A percentile compares a stretch with the other conserved stretches of the same genome.
Conservation (phyloP, 2,797 vertebrate genomes). For the Phataginus tetradactyla region DNA sequence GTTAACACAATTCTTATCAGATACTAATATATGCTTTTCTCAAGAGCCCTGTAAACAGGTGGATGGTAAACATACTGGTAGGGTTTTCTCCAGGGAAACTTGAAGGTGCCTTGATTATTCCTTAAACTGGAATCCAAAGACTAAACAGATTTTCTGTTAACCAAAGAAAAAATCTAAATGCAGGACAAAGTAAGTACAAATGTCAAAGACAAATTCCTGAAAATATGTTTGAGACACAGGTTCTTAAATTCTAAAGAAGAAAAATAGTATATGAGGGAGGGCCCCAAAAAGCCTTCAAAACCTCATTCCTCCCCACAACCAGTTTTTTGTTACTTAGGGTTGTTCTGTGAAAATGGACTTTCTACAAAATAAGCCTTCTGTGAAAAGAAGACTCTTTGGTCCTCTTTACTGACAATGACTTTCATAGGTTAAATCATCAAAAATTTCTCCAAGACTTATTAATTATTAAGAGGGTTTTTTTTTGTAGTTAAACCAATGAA, state of each 20-base stretch:
- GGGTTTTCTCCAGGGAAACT: background rate
- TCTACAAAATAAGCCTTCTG: background rate
- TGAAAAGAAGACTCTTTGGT: background rate
- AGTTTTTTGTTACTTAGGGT: background rate
- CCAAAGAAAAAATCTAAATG: background rate
- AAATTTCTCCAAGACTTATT: background rate
- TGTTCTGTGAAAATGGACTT: background rate
- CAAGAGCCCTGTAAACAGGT: background rate
- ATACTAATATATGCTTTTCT: background rate
- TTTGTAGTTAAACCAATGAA: background rate
- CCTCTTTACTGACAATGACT: background rate
- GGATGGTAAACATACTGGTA: background rate
- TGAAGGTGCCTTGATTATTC: background rate
- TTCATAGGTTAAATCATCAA: background rate
- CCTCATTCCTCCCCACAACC: background rate
- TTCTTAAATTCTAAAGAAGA: background rate
- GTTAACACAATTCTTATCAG: background rate
- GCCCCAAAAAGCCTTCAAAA: background rate
- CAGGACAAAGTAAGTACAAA: background rate
- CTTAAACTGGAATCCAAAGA: background rate
- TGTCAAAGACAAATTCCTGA: background rate
- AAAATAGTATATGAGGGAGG: background rate
- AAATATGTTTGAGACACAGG: background rate
- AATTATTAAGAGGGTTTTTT: background rate
- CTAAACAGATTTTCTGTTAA: background rate